These are phyloP conservation scores for Eristalinus sepulchralis DNA, from an alignment of 2,888 invertebrate species.

Conservation along the genomic window DNA sequence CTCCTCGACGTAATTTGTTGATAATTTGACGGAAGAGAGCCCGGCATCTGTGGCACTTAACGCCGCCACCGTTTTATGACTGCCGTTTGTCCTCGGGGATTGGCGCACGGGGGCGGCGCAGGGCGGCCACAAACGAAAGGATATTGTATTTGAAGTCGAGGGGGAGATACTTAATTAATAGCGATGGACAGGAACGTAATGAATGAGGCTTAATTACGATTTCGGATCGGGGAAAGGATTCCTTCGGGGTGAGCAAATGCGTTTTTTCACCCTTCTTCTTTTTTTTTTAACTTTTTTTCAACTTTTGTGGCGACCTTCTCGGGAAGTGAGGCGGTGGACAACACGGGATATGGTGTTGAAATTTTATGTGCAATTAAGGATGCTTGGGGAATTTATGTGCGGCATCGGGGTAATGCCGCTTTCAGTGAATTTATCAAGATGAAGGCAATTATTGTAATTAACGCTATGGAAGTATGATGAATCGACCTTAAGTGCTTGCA, in stretches of 20 bases:
- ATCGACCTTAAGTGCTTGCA: slow-evolving; percentile 22
- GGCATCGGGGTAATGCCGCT: background rate
- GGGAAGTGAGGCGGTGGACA: background rate
- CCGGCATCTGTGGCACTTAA: slow-evolving; percentile 47
- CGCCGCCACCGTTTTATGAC: slow-evolving; percentile 44
- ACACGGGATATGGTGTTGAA: slow-evolving; percentile 13
- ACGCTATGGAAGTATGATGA: slow-evolving; percentile 32
- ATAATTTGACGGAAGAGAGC: slow-evolving; percentile 52
- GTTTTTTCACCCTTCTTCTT: background rate
- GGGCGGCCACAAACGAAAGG: background rate
- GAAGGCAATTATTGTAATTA: slow-evolving; percentile 50
- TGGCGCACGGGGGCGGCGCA: background rate
- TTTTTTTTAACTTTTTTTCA: background rate
- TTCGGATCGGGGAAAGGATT: background rate
- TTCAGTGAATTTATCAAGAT: slow-evolving; percentile 41
- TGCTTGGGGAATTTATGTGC: slow-evolving; percentile 26
- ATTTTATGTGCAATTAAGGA: slow-evolving; percentile 52
- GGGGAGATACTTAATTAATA: slow-evolving; percentile 51
- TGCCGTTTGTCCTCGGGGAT: slow-evolving; percentile 13
- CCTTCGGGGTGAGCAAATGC: background rate
- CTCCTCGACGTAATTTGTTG: slow-evolving; percentile 60
- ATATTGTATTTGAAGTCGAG: background rate
- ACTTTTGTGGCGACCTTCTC: background rate
- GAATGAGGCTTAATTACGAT: slow-evolving; percentile 55
- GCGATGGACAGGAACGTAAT: slow-evolving; percentile 44